A percentile compares a stretch with the other conserved stretches of the same genome.
Evolutionary conservation across 2,888 invertebrate genomes (phyloP).

Genomic region (Thera britannica): DNA sequence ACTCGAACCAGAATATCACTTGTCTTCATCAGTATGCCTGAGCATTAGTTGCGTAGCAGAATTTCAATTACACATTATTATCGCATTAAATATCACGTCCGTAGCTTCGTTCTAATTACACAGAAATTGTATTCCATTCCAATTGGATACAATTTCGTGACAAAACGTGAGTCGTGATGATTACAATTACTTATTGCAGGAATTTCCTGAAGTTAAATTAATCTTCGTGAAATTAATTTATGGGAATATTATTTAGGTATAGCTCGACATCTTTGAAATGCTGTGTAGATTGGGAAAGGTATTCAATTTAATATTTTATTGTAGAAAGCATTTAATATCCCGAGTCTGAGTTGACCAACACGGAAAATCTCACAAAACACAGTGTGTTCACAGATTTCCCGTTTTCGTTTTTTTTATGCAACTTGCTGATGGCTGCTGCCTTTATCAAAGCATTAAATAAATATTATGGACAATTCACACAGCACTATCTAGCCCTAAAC

Average conservation of each 20-base stretch:
- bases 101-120: conserved; percentile 16
- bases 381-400: too few relatives aligned
- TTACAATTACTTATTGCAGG: conserved; percentile 25
- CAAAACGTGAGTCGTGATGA: conserved; percentile 10
- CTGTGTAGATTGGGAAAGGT: background rate
- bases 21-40: background rate
- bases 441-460: too few relatives aligned
- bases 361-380: too few relatives aligned
- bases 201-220: conserved; percentile 19
- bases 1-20: too few relatives aligned
- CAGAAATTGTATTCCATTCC: conserved; percentile 23
- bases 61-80: conserved; percentile 3
- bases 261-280: background rate
- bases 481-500: too few relatives aligned
- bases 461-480: too few relatives aligned
- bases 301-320: background rate
- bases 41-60: background rate
- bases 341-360: too few relatives aligned
- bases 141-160: conserved; percentile 15
- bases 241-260: conserved; percentile 1
- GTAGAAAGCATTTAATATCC: background rate
- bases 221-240: conserved; percentile 20
- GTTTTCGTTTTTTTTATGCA: too few relatives aligned
- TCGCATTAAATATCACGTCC: conserved; percentile 13
- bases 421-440: too few relatives aligned